Conservation (phyloP, 1,140 invertebrate genomes). For the Rhagoletis pomonella region DNA sequence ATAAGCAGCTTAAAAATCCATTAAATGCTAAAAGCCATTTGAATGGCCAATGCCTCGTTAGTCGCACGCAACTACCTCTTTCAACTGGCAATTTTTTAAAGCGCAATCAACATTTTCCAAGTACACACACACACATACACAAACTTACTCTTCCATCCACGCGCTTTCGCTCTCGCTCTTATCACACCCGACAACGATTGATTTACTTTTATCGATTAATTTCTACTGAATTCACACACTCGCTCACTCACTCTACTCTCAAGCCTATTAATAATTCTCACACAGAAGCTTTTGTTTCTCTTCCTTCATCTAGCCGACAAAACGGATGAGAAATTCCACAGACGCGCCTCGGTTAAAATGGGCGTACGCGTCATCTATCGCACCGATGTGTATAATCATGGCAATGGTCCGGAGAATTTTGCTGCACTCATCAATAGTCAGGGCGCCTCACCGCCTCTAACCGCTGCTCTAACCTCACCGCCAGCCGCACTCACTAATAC, state of each 20-base stretch:
- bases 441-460: slow-evolving; percentile 62
- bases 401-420: slow-evolving; percentile 63
- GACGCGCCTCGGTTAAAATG: slow-evolving; percentile 71
- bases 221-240: not conserved
- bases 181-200: not conserved
- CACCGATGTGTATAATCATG: slow-evolving; percentile 68
- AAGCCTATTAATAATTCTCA: not conserved
- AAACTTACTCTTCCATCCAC: not conserved
- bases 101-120: not conserved
- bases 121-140: not conserved
- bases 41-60: slow-evolving; percentile 47
- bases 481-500: slow-evolving; percentile 36
- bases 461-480: slow-evolving; percentile 60
- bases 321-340: slow-evolving; percentile 72
- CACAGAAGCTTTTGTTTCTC: not conserved
- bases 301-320: slow-evolving; percentile 64
- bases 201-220: slow-evolving; percentile 8
- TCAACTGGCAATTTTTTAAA: slow-evolving; percentile 23
- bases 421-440: slow-evolving; percentile 66
- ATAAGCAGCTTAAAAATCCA: slow-evolving; percentile 1
- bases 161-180: not conserved
- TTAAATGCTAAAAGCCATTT: slow-evolving; percentile 33
- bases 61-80: not conserved
- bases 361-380: slow-evolving; percentile 71
- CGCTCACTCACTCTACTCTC: not conserved